Base-by-base conservation (phyloP, 2,113 vertebrate genomes). In the Ammodytes marinus region DNA sequence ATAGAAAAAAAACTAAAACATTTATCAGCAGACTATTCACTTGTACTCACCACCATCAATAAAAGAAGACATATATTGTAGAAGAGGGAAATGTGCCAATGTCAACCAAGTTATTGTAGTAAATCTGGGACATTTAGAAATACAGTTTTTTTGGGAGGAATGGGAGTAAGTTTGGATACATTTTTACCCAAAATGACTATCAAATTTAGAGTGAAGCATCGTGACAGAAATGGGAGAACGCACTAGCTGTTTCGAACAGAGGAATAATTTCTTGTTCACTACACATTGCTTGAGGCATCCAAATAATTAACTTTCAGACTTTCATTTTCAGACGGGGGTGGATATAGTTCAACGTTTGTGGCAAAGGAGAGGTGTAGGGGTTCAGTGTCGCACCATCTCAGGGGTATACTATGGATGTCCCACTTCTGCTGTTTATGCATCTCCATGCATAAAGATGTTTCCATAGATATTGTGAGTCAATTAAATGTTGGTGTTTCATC, bases 401-500 rank as follows among this genome's bases (percentile, higher is more conserved):
- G 27, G 17, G 67, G 53, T 45, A 7, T 46, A 50, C 13, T 13
- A 1, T 73, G 19, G 39, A 69, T 19, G 43, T 13, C 55, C 61
- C 45, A 8, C 42, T 47, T 72, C 70, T 74, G 55, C 69, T 69
- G 47, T 39, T n/a, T 53, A 8, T 68, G 69, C 42, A 61, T 9
- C 59, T 68, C 39, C 17, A 54, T 63, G 39, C 45, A 76, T 61
- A 45, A 27, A 27, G 5, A 74, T 57, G 67, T 77, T 76, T 69
- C 59, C 69, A 76, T 37, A 82, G 71, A 84, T 73, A 53, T 35
- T 12, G 47, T 66, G 57, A 66, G 57, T 80, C 73, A 52, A 47
- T 73, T 50, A 70, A 80, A 69, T 69, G 68, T 74, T 70, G 17
- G 3, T 76, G 66, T 90, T 90, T 88, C 74, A 83, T 82, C 12